Base-by-base conservation (phyloP, 2,113 vertebrate species). In the Rhabdomys dilectus region DNA sequence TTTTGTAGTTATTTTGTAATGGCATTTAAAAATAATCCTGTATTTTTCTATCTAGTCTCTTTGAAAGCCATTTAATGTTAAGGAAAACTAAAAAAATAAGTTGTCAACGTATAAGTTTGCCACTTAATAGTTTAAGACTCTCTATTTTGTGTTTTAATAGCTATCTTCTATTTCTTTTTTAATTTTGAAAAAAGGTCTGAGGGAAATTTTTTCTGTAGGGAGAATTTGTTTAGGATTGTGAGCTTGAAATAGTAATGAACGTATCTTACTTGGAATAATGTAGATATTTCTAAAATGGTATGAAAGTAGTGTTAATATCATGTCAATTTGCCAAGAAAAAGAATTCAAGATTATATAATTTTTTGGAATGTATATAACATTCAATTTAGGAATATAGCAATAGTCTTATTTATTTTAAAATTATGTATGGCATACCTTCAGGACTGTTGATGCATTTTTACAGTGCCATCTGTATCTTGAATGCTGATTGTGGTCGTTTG, bases 31-130 rank as follows among this genome's bases (percentile, higher is more conserved):
- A 96, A 56, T 64, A 66, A 81, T 78, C 92, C 5, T 62, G 9
- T 78, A 5, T 48, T 92, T 97, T 97, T 88, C 68, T 78, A 91
- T 60, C 39, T 64, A 81, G 58, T 89, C 17, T 95, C 70, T 97
- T 94, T 95, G 95, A 92, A 93, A 66, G 3, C n/a, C 17, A 88
- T 85, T 91, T 93, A 85, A 72, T 96, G 78, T 91, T 93, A 85
- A 94, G 73, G 60, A 92, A 92, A 97, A 90, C 68, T 77, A 60
- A 90, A 89, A 89, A 96, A 95, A 42, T 48, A 81, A 91, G 88
- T 64, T 91, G 9, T 95, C 31, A 87, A 15, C 10, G 31, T 81
- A 39, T 56, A 76, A 51, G 68, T 96, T 96, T 91, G 94, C 36
- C 24, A 85, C 16, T 62, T 90, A 76, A 58, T 80, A 88, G n/a